Base-by-base conservation (phyloP, 1,140 invertebrate genomes). In the Lerema accius region DNA sequence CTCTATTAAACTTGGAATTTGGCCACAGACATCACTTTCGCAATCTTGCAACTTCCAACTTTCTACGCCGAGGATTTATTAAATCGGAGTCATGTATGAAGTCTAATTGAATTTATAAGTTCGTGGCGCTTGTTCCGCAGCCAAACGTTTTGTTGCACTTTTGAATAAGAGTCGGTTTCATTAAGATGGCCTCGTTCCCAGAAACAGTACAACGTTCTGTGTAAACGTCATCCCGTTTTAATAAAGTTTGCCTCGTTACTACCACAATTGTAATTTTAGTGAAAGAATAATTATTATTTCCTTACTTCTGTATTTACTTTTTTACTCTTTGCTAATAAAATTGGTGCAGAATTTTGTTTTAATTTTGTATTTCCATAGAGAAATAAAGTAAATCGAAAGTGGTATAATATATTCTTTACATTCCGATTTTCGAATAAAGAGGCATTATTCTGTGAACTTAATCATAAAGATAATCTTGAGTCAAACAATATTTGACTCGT, bases 1-100 rank as follows among this genome's bases (percentile, higher is more conserved):
- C 56, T 59, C 56, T 48, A 59, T 59, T 59, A 59, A 59, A 59
- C 16, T 59, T 14, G 28, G 43, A 59, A 59, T 59, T 58, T 58
- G 56, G 43, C 32, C 10, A 46, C 55, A 15, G 23, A 58, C 26
- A 32, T 59, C 32, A 32, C 43, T 48, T 59, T 59, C 13, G 28
- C 7, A 35, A 59, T 48, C 37, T 45, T 16, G 3, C 7, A 23
- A 45, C 14, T 48, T 48, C 37, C 53, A 28, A 45, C 53, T 56
- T 43, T 11, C 19, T n/a, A n/a, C 28, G 17, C 42, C 15, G 28
- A 10, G n/a, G 28, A 37, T 40, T 55, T 46, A 58, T 35, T 58
- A 37, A 56, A 58, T 58, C 28, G 35, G 55, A 45, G 14, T 45
- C 55, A 58, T 58, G 55, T 45, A 58, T 58, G 42, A 40, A 58